These are phyloP conservation scores for Pentamera pediparva DNA, from an alignment of 53 echinoderm and acorn worm genomes.

Conservation along the genomic window DNA sequence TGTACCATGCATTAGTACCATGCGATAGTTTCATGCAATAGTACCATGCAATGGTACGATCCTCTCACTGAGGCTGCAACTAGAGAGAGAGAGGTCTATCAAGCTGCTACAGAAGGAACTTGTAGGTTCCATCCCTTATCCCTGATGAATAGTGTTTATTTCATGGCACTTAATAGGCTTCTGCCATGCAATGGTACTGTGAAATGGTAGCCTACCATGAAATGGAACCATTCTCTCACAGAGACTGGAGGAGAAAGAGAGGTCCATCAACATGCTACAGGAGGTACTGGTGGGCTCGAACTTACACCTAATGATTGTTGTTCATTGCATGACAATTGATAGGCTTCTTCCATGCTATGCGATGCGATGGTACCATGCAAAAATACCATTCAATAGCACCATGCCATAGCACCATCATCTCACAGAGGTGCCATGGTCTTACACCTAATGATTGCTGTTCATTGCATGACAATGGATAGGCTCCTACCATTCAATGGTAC, in stretches of 20 bases:
- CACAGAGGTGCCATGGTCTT: neutral
- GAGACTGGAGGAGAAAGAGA: constrained; percentile 86
- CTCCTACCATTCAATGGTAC: neutral
- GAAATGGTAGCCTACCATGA: neutral
- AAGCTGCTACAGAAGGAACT: constrained; percentile 72
- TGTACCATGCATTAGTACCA: too few relatives aligned
- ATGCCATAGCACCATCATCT: too few relatives aligned
- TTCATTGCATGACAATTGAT: too few relatives aligned
- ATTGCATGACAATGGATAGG: neutral
- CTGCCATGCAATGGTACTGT: neutral
- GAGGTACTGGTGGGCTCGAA: constrained; percentile 69
- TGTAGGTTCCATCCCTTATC: constrained; percentile 46
- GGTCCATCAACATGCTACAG: constrained; percentile 92
- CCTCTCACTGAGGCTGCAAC: constrained; percentile 79
- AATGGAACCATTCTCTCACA: constrained; percentile 90
- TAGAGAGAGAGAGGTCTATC: neutral
- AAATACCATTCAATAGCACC: too few relatives aligned
- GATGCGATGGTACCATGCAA: too few relatives aligned
- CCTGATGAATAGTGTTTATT: too few relatives aligned
- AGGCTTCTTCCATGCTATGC: neutral
- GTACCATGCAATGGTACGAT: too few relatives aligned
- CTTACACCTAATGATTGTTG: too few relatives aligned
- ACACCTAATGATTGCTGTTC: too few relatives aligned
- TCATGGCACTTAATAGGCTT: neutral
- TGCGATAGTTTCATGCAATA: too few relatives aligned